Base-by-base conservation (phyloP, 2,797 vertebrate species). In the Gymnothorax javanicus region DNA sequence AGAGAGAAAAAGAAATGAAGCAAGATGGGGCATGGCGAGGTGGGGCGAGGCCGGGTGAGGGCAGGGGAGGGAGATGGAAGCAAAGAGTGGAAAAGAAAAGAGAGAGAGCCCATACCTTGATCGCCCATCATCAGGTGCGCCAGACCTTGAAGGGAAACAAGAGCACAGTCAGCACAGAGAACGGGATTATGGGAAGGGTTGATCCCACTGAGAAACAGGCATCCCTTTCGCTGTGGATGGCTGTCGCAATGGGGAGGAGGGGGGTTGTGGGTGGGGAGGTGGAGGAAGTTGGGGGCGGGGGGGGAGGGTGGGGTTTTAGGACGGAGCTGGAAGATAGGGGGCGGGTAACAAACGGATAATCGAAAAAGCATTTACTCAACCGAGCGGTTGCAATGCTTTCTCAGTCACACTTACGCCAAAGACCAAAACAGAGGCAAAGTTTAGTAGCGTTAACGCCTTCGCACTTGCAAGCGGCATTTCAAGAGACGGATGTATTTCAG, bases 51-150 rank as follows among this genome's bases (percentile, higher is more conserved):
- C 89, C 87, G 87, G 87, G 91, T 95, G 96, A 93, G 92, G 91
- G 93, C 33, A 43, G 33, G 33, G 33, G 33, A 43, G 92, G 93
- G 88, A 12, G 95, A 96, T 96, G 97, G 96, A 96, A 94, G 94
- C 95, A 94, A 95, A 93, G 94, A 92, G 90, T 90, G 93, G 89
- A 93, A 95, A 96, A 85, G 33, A n/a, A 56, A 11, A 81, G 91
- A 94, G 91, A 96, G 95, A 96, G 96, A 97, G 95, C 96, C 96
- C 98, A 97, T 99, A 99, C 98, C 98, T 99, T 98, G 97, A 97
- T 99, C 98, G 97, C 97, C 97, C 97, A 98, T 98, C 98, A 99
- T 99, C 98, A 99, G 96, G 97, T 99, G 98, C 94, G 98, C 98
- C 97, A 99, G 97, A 99, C 98, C 98, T 98, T 99, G 96, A 98